Evolutionary conservation across 2,113 vertebrate genomes (phyloP), one percentile per base, ranked within the genome.

Genomic region (Riparia riparia): DNA sequence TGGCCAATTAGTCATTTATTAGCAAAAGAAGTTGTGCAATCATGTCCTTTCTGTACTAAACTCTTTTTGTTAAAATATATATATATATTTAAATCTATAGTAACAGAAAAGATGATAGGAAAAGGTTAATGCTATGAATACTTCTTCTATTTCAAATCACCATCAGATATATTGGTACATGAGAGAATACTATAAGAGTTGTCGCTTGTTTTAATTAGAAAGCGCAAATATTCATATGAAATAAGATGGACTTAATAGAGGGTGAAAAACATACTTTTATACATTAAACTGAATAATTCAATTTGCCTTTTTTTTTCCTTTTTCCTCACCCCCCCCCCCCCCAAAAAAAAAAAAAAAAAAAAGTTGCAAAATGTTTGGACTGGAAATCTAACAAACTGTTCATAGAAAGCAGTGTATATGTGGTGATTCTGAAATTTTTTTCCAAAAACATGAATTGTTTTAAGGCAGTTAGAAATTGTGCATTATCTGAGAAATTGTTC

Each of bases 1-100:
- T 95, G 93, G 90, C 72, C 39, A 2, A 95, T 92, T 65, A 91
- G 56, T 72, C 80, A 92, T 94, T 95, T 92, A 95, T 94, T 91
- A 95, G 26, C 32, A 37, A 87, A 89, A 49, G 68, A 95, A 95
- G 76, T 73, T 74, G 51, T 88, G 41, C 32, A 79, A 57, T 95
- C 87, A 76, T 79, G 47, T 83, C 73, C 34, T 58, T 93, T 95
- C 37, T 41, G 24, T 63, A 42, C 60, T 85, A 95, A 97, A 95
- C 8, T 72, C 7, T 68, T 92, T 69, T 56, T 92, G 53, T 68
- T 57, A 89, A 82, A 93, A 41, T 5, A 37, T 64, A 28, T 82
- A 37, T 37, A 37, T 92, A 9, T 84, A 93, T 91, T 93, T 4
- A 37, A 37, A 0, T 61, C 22, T 61, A n/a, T 14, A 73, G 28